Evolutionary conservation across 2,888 invertebrate genomes (phyloP).

Genomic region (Tupiocoris notatus): DNA sequence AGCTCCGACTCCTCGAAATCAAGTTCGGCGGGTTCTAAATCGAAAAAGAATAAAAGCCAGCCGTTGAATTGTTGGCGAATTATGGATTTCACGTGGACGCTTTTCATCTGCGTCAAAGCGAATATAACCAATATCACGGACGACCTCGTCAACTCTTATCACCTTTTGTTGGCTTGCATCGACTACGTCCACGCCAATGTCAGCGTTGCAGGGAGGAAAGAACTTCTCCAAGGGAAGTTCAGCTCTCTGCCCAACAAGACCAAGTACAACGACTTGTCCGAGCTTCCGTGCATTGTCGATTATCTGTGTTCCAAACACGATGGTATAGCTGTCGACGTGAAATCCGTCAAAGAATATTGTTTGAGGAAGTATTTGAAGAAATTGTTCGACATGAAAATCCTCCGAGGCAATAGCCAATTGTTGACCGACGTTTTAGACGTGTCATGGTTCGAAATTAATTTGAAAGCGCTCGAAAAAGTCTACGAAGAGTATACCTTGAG

Average conservation of each 20-base stretch:
- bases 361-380: slow-evolving; percentile 76
- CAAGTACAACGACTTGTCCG: slow-evolving; percentile 60
- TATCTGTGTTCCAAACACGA: slow-evolving; percentile 77
- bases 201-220: slow-evolving; percentile 72
- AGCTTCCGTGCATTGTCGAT: slow-evolving; percentile 79
- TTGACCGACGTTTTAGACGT: slow-evolving; percentile 75
- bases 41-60: slow-evolving; percentile 56
- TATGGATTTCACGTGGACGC: slow-evolving; percentile 91
- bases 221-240: slow-evolving; percentile 82
- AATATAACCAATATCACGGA: slow-evolving; percentile 82
- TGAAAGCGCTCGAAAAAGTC: slow-evolving; percentile 76
- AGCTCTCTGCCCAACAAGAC: slow-evolving; percentile 52
- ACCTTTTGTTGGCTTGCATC: slow-evolving; percentile 83
- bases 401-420: slow-evolving; percentile 70
- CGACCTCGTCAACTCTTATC: slow-evolving; percentile 92
- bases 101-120: slow-evolving; percentile 86
- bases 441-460: slow-evolving; percentile 78
- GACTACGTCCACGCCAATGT: slow-evolving; percentile 90
- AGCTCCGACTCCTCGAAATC: slow-evolving; percentile 60
- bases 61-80: slow-evolving; percentile 79
- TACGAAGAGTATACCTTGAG: slow-evolving; percentile 90
- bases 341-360: slow-evolving; percentile 84
- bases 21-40: slow-evolving; percentile 55
- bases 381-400: slow-evolving; percentile 60
- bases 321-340: slow-evolving; percentile 82